Evolutionary conservation across 2,797 vertebrate species (phyloP).

Genomic region (Tenualosa thibaudeaui): DNA sequence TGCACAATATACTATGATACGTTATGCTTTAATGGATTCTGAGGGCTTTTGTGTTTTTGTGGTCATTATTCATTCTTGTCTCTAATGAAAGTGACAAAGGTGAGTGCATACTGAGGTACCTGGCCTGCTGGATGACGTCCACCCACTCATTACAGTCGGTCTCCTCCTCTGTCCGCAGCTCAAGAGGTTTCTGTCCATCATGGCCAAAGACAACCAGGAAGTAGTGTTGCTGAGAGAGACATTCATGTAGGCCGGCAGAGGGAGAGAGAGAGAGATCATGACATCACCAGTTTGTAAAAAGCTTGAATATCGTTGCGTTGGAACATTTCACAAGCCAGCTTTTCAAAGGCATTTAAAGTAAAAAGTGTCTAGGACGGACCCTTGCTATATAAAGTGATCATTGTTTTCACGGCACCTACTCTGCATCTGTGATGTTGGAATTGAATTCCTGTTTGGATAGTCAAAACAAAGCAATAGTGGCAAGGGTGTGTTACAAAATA

Average conservation of each 20-base stretch:
- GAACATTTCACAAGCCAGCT: too few relatives aligned
- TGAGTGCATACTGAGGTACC: conserved; percentile 65
- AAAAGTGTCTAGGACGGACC: too few relatives aligned
- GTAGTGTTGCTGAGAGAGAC: conserved; percentile 76
- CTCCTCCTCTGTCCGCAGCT: conserved; percentile 91
- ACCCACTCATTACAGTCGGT: conserved; percentile 91
- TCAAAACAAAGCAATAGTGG: too few relatives aligned
- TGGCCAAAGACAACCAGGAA: conserved; percentile 94
- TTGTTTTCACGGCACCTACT: too few relatives aligned
- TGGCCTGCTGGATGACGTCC: conserved; percentile 93
- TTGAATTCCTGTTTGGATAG: too few relatives aligned
- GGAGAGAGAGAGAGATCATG: not conserved
- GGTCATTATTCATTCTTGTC: not conserved
- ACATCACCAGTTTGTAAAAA: too few relatives aligned
- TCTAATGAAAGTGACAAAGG: not conserved
- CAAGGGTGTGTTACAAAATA: too few relatives aligned
- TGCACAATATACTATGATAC: not conserved
- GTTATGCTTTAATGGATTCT: not conserved
- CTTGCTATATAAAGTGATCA: too few relatives aligned
- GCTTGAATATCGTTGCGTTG: too few relatives aligned
- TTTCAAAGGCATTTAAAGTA: too few relatives aligned
- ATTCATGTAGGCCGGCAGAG: not conserved
- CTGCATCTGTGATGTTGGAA: too few relatives aligned
- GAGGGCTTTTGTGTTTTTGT: not conserved
- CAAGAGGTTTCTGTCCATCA: conserved; percentile 93